Evolutionary conservation across 2,888 invertebrate species (phyloP).

Genomic region (Petrolisthes manimaculis): DNA sequence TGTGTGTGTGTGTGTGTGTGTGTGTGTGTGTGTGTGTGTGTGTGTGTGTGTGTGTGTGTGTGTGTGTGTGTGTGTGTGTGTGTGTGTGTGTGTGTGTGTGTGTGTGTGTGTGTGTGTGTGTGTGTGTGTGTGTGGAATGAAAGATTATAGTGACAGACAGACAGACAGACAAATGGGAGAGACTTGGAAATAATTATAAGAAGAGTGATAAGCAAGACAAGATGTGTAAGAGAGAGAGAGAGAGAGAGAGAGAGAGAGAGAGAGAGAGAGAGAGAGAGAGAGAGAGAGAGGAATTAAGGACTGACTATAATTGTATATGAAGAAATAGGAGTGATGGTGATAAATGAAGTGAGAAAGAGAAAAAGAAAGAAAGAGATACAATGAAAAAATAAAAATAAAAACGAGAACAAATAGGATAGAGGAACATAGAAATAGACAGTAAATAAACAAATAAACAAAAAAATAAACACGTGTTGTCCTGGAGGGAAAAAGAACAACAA

Average conservation of each 20-base stretch:
- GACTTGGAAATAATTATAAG: not conserved
- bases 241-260: slow-evolving; percentile 22
- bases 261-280: slow-evolving; percentile 22
- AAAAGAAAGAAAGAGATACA: not conserved
- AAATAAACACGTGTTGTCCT: not conserved
- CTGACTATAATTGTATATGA: not conserved
- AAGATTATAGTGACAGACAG: not conserved
- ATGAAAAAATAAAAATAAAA: not conserved
- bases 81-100: slow-evolving; percentile 2
- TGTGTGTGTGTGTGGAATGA: not conserved
- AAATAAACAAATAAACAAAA: not conserved
- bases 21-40: not conserved
- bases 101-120: slow-evolving; percentile 7
- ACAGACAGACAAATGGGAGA: not conserved
- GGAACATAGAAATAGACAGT: not conserved
- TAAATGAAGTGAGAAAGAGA: not conserved
- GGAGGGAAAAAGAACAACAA: too few relatives aligned
- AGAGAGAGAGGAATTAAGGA: not conserved
- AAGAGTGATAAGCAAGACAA: not conserved
- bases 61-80: slow-evolving; percentile 6
- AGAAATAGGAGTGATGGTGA: not conserved
- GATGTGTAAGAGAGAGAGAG: too few relatives aligned
- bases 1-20: not conserved
- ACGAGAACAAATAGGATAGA: too few relatives aligned
- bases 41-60: not conserved